Evolutionary conservation across 2,113 vertebrate genomes (phyloP), one percentile per base, ranked within the genome.

Genomic region (Pollimyrus isidori): DNA sequence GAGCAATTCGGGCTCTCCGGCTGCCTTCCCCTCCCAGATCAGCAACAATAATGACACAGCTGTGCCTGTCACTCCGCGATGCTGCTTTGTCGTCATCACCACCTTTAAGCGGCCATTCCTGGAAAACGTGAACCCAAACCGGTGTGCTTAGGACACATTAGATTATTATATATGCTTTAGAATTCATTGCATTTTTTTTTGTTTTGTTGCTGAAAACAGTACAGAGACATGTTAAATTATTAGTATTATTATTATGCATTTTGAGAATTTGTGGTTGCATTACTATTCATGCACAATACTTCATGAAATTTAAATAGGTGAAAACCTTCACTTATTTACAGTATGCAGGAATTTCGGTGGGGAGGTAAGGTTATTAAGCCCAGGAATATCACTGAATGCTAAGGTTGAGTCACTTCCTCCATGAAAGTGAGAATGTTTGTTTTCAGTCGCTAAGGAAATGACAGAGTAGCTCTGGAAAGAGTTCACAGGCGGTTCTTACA

Each of bases 391-490:
- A 52, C 53, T 30, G 89, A 89, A 84, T 69, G 84, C 53, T 17
- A 73, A 6, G 46, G 42, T 91, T 93, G 92, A 95, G 93, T 95
- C 94, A 95, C 93, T 95, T 95, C 95, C 95, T 94, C 89, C 87
- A 69, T 90, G 89, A 92, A 94, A 94, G 92, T 92, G 84, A 92
- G 91, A 92, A 90, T 95, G 94, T 96, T 96, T 96, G 94, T 93
- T 92, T 95, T 95, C 86, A 91, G 95, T 92, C 92, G 5, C 92
- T 93, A 92, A 94, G 96, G 96, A 96, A 95, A 95, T 95, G 92
- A 95, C 93, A 91, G 91, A 91, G 95, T 92, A 69, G 84, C 90
- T 91, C 92, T 89, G 80, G 88, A 89, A 90, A 91, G 91, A 92
- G 91, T 93, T 94, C 95, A 94, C 93, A 93, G 92, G 91, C 91